phyloP scores from a whole-genome alignment of 2,888 invertebrate species.

The Lordiphosa andalusiaca region DNA sequence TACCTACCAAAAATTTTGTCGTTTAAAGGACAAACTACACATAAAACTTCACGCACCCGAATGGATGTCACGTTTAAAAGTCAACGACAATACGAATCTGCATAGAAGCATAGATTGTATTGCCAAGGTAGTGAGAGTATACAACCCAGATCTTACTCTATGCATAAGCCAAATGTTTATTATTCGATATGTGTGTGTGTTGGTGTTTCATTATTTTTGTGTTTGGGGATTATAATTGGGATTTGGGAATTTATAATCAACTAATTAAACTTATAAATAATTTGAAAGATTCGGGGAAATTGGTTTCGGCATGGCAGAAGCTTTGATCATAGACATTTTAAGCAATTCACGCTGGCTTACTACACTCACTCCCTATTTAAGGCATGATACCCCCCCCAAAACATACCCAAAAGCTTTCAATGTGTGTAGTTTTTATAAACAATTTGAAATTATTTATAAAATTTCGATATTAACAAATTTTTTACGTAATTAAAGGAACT shows the following conservation, averaged over 20 bases:
- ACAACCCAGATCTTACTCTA: slow-evolving; percentile 8
- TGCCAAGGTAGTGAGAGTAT: slow-evolving; percentile 57
- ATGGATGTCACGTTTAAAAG: slow-evolving; percentile 85
- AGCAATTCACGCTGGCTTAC: slow-evolving; percentile 29
- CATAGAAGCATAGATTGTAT: slow-evolving; percentile 91
- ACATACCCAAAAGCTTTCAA: slow-evolving; percentile 45
- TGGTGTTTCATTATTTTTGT: slow-evolving; percentile 23
- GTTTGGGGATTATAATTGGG: too few relatives aligned
- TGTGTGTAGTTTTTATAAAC: slow-evolving; percentile 39
- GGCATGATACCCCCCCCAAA: slow-evolving; percentile 29
- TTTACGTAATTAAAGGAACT: slow-evolving; percentile 72
- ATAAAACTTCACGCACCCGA: slow-evolving; percentile 82
- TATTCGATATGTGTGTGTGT: slow-evolving; percentile 39
- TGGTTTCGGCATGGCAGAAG: slow-evolving; percentile 32
- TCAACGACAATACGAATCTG: slow-evolving; percentile 83
- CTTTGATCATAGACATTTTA: slow-evolving; percentile 13
- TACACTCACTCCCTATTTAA: slow-evolving; percentile 24
- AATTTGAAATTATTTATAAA: neutral
- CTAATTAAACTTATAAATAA: slow-evolving; percentile 17
- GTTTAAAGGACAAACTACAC: slow-evolving; percentile 73
- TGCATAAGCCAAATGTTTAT: slow-evolving; percentile 19
- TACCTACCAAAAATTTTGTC: slow-evolving; percentile 3
- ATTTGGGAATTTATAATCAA: slow-evolving; percentile 3
- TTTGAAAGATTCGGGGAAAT: slow-evolving; percentile 8
- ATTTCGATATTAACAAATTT: neutral